Evolutionary conservation across 1,140 invertebrate genomes (phyloP).

Genomic region (Archivesica marissinica): DNA sequence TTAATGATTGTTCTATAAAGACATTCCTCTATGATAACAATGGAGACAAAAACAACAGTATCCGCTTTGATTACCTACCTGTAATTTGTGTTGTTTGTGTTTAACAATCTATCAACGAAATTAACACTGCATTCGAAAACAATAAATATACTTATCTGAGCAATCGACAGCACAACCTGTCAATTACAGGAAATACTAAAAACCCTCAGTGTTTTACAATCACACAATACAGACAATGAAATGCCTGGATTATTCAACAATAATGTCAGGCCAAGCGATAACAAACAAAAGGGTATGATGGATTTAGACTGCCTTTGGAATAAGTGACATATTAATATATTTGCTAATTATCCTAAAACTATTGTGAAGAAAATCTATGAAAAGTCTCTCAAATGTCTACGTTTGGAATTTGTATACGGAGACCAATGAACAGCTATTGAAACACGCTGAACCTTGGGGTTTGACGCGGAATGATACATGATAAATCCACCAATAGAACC

Average conservation of each 20-base stretch:
- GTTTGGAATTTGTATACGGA: neutral
- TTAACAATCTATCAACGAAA: slow-evolving; percentile 38
- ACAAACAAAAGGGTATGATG: slow-evolving; percentile 12
- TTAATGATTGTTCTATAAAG: too few relatives aligned
- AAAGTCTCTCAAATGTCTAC: slow-evolving; percentile 42
- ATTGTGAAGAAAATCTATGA: slow-evolving; percentile 3
- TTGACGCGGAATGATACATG: slow-evolving; percentile 1
- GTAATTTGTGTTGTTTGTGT: neutral
- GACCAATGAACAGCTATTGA: slow-evolving; percentile 22
- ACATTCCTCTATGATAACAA: too few relatives aligned
- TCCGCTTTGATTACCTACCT: neutral
- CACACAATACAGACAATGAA: slow-evolving; percentile 16
- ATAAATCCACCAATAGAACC: slow-evolving; percentile 1
- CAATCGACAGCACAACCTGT: slow-evolving; percentile 29
- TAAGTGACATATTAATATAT: slow-evolving; percentile 40
- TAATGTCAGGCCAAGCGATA: slow-evolving; percentile 22
- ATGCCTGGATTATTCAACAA: slow-evolving; percentile 16
- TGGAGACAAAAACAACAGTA: too few relatives aligned
- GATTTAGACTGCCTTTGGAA: slow-evolving; percentile 3
- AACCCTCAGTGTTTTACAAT: neutral
- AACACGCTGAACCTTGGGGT: slow-evolving; percentile 36
- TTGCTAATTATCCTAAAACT: slow-evolving; percentile 23
- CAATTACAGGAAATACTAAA: slow-evolving; percentile 18
- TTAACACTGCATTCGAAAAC: neutral
- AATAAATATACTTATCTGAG: neutral